phyloP scores from a whole-genome alignment of 2,113 vertebrate species.

The Strix aluco region DNA sequence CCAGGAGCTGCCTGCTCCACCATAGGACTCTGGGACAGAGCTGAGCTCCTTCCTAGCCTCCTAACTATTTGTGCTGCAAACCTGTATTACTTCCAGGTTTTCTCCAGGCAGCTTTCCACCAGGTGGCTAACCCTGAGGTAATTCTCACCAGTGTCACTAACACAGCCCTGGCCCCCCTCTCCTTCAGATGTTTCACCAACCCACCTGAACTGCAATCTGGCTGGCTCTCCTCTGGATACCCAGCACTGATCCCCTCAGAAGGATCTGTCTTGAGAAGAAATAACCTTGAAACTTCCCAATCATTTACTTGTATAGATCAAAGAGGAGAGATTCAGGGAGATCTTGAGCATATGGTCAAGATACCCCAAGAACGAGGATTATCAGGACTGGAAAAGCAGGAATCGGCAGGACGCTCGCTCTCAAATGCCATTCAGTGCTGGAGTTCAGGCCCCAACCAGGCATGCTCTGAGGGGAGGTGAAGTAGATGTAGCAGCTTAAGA shows the following conservation, averaged over 20 bases:
- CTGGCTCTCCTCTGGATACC: neutral
- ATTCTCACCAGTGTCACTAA: neutral
- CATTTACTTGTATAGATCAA: neutral
- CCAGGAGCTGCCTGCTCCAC: neutral
- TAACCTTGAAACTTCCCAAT: neutral
- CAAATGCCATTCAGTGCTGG: rapidly evolving
- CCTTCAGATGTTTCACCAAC: neutral
- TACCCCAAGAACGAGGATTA: neutral
- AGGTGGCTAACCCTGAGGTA: neutral
- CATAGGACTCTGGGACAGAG: neutral
- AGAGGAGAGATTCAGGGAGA: neutral
- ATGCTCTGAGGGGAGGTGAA: neutral
- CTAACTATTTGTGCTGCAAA: neutral
- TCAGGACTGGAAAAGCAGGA: neutral
- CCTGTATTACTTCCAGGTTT: neutral
- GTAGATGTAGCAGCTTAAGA: neutral
- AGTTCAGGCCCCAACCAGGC: neutral
- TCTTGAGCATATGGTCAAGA: neutral
- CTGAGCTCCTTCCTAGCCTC: neutral
- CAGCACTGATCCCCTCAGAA: neutral
- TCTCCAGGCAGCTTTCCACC: neutral
- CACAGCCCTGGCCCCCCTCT: neutral
- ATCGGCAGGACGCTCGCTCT: rapidly evolving
- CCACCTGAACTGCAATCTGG: neutral
- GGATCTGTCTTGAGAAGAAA: neutral